These are phyloP conservation scores for Zosterops pallidus DNA, from an alignment of 2,113 vertebrate genomes.

Conservation along the genomic window DNA sequence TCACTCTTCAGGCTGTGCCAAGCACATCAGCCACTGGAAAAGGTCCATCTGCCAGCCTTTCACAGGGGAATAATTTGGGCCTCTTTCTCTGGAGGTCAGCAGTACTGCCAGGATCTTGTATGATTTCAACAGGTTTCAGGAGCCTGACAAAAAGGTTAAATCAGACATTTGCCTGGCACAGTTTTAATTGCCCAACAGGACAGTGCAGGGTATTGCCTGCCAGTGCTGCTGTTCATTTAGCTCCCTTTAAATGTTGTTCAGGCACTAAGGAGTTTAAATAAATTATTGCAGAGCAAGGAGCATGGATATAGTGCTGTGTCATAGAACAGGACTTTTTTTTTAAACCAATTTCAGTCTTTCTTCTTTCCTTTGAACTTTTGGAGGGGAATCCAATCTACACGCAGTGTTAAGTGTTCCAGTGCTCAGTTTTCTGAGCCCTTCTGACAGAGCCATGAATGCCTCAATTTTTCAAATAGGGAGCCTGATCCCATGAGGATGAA, in stretches of 20 bases:
- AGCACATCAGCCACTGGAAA: neutral
- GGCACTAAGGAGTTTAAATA: neutral
- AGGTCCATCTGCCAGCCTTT: slow-evolving; percentile 24
- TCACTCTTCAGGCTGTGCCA: slow-evolving; percentile 40
- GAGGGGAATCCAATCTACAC: neutral
- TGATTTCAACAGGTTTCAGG: neutral
- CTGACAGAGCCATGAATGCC: neutral
- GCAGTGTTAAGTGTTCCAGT: neutral
- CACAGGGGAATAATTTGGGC: neutral
- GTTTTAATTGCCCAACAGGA: slow-evolving; percentile 1
- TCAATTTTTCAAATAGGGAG: slow-evolving; percentile 52
- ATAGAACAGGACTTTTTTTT: neutral
- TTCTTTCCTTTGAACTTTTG: slow-evolving; percentile 18
- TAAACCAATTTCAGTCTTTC: slow-evolving; percentile 3
- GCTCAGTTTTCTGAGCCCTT: neutral
- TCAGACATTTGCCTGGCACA: slow-evolving; percentile 6
- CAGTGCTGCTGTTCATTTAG: neutral
- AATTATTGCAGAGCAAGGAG: neutral
- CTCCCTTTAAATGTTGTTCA: neutral
- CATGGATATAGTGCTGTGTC: neutral
- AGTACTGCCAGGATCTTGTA: neutral
- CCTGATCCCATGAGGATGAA: neutral
- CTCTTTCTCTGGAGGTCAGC: slow-evolving; percentile 28
- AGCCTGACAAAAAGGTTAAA: slow-evolving; percentile 52
- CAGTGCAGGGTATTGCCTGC: neutral